phyloP scores from a whole-genome alignment of 2,888 invertebrate species.

The Agonopterix subpropinquella region DNA sequence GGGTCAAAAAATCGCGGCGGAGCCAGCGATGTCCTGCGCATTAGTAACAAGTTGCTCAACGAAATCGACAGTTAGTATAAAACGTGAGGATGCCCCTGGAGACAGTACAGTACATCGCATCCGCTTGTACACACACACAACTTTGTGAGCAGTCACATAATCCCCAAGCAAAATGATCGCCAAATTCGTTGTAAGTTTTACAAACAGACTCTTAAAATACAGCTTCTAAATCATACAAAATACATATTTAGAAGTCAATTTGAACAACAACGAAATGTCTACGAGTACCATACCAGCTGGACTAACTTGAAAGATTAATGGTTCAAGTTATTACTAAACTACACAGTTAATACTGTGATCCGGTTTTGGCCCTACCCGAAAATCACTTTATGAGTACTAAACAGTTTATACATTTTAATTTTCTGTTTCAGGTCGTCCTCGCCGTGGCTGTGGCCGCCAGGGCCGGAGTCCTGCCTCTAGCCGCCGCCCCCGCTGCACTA shows the following conservation, averaged over 20 bases:
- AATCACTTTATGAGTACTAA: no score
- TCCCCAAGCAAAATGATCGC: slow-evolving; percentile 66
- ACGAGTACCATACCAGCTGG: no score
- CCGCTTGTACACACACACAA: slow-evolving; percentile 25
- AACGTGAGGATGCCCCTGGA: slow-evolving; percentile 51
- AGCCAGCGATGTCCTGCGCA: slow-evolving; percentile 60
- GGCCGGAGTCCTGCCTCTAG: slow-evolving; percentile 50
- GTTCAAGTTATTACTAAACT: no score
- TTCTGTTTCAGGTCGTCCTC: slow-evolving; percentile 46
- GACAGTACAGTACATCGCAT: slow-evolving; percentile 58
- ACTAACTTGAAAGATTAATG: no score
- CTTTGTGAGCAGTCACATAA: slow-evolving; percentile 63
- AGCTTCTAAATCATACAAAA: no score
- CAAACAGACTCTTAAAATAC: no score
- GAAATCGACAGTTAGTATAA: slow-evolving; percentile 52
- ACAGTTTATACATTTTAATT: not conserved
- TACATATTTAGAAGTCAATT: no score
- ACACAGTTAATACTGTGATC: no score
- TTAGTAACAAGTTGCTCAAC: slow-evolving; percentile 56
- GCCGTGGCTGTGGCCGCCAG: slow-evolving; percentile 49
- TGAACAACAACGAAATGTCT: no score
- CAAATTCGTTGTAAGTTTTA: slow-evolving; percentile 65
- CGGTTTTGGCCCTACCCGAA: no score
- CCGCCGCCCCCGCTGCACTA: slow-evolving; percentile 70
- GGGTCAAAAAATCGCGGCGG: slow-evolving; percentile 57